Evolutionary conservation across 37 sponge, comb jelly and placozoan genomes (phyloP).

Genomic region (Haliclona indistincta): DNA sequence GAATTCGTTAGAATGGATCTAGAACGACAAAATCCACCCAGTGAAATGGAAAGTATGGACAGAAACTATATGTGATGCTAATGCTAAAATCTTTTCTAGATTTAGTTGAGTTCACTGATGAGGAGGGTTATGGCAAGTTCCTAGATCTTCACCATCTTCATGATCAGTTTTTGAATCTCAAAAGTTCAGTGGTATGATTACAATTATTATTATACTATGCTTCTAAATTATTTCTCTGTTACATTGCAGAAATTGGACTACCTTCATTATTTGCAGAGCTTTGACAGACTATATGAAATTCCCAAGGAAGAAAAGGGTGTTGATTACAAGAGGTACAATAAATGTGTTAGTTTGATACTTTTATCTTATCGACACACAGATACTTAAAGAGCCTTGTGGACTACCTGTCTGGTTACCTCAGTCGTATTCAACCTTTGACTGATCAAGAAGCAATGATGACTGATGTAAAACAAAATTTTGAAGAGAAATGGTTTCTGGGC

Average conservation of each 20-base stretch:
- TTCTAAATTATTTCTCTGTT: background rate
- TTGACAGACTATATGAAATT: constrained; percentile 93
- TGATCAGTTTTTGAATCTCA: constrained; percentile 79
- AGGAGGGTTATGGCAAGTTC: constrained; percentile 95
- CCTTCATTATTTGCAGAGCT: constrained; percentile 79
- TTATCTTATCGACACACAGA: constrained; percentile 17
- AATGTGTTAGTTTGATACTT: no score
- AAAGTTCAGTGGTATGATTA: constrained; percentile 63
- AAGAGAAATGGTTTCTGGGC: constrained; percentile 81
- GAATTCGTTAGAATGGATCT: constrained; percentile 84
- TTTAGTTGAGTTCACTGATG: constrained; percentile 93
- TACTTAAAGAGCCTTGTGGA: constrained; percentile 77
- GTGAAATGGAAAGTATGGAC: constrained; percentile 69
- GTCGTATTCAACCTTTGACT: constrained; percentile 70
- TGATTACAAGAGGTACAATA: constrained; percentile 82
- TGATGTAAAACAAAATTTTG: constrained; percentile 68
- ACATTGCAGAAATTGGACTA: constrained; percentile 81
- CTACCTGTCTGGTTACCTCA: constrained; percentile 72
- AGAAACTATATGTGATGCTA: background rate
- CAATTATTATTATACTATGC: background rate
- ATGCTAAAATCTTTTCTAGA: constrained; percentile 26
- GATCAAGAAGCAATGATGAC: constrained; percentile 55
- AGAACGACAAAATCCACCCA: constrained; percentile 63
- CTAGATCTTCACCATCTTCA: constrained; percentile 88
- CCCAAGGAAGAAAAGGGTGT: constrained; percentile 84